Evolutionary conservation across 2,888 invertebrate species (phyloP).

Genomic region (Phyllotreta striolata): DNA sequence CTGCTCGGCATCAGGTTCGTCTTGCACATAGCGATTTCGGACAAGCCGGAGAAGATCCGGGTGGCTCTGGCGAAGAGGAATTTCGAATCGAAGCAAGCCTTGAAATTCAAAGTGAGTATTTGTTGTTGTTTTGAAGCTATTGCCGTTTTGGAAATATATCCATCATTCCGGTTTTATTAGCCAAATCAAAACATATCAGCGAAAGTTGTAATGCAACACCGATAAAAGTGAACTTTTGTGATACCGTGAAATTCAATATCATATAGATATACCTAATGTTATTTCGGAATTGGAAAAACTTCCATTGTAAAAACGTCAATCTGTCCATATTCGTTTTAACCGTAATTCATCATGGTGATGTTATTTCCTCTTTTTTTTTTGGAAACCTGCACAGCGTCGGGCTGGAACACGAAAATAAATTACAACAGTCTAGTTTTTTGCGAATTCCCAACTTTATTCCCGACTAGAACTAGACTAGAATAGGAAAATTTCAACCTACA

Average conservation of each 20-base stretch:
- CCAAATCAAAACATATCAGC: neutral
- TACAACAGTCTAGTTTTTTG: neutral
- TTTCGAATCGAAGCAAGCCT: constrained; percentile 69
- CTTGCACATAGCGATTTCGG: constrained; percentile 73
- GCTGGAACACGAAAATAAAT: neutral
- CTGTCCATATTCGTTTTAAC: constrained; percentile 27
- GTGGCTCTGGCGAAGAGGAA: constrained; percentile 69
- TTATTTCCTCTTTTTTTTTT: constrained; percentile 23
- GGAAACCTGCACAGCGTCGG: constrained; percentile 3
- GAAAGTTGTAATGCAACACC: too few relatives aligned
- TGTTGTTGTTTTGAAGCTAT: neutral
- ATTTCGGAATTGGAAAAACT: constrained; percentile 18
- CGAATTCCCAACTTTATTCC: too few relatives aligned
- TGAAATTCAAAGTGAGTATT: constrained; percentile 66
- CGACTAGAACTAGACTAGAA: too few relatives aligned
- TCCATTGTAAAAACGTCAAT: constrained; percentile 27
- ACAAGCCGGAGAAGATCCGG: constrained; percentile 74
- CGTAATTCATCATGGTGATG: constrained; percentile 26
- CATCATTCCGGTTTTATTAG: neutral
- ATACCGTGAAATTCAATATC: constrained; percentile 6
- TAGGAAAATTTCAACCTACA: too few relatives aligned
- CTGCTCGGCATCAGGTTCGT: constrained; percentile 71
- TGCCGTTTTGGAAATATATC: neutral
- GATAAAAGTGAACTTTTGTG: neutral
- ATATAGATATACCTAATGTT: constrained; percentile 9